phyloP scores from a whole-genome alignment of 2,797 vertebrate genomes.

The Chloroceryle amazona region DNA sequence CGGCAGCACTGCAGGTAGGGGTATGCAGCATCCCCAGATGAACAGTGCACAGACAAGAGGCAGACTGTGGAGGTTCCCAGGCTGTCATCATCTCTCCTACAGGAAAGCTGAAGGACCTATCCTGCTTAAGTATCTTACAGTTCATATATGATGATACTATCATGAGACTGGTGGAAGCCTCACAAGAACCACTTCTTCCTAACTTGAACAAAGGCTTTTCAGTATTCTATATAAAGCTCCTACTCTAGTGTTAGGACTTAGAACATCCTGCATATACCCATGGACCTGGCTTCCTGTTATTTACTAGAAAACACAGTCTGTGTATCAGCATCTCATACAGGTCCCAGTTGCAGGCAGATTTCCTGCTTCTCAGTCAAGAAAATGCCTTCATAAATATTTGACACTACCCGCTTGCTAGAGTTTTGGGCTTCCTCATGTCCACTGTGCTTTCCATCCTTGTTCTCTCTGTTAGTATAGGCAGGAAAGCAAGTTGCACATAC shows the following conservation, averaged over 20 bases:
- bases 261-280: background rate
- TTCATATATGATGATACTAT: background rate
- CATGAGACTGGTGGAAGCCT: background rate
- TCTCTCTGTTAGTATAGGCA: background rate
- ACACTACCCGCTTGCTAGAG: background rate
- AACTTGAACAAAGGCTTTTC: background rate
- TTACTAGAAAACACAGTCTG: background rate
- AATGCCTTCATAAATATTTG: background rate
- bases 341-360: background rate
- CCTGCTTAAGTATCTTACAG: background rate
- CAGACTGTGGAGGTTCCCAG: background rate
- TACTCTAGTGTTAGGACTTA: background rate
- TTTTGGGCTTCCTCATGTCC: background rate
- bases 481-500: background rate
- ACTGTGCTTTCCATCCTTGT: background rate
- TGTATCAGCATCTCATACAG: background rate
- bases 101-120: background rate
- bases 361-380: background rate
- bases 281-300: background rate
- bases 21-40: background rate
- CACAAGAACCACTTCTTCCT: background rate
- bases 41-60: accelerated
- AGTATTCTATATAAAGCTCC: background rate
- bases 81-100: background rate
- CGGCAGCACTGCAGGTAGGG: accelerated